These are phyloP conservation scores for Graptemys geographica DNA, from an alignment of 2,797 vertebrate species.

Conservation along the genomic window DNA sequence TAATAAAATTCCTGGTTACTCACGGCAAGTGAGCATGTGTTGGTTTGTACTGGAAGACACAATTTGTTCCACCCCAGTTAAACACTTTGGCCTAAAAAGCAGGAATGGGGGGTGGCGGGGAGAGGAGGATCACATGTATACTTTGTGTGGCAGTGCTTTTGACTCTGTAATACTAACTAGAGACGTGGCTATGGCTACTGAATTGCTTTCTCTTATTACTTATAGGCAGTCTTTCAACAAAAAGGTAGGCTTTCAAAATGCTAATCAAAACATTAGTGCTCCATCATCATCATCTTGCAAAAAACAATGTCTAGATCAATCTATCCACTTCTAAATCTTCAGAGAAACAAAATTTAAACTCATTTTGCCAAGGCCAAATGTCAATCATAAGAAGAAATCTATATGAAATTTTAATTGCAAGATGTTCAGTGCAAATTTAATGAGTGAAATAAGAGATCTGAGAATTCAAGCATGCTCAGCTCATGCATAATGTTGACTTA, in stretches of 20 bases:
- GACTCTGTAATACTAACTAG: not conserved
- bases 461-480: slow-evolving; percentile 81
- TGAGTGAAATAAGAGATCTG: slow-evolving; percentile 86
- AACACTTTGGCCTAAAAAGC: slow-evolving; percentile 37
- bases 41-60: slow-evolving; percentile 56
- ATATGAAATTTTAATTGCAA: slow-evolving; percentile 88
- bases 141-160: not conserved
- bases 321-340: slow-evolving; percentile 70
- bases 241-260: slow-evolving; percentile 66
- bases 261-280: slow-evolving; percentile 72
- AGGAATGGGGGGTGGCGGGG: not conserved
- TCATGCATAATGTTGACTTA: slow-evolving; percentile 88
- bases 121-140: not conserved
- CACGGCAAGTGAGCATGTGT: not conserved
- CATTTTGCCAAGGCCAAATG: slow-evolving; percentile 84
- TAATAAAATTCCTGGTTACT: slow-evolving; percentile 11
- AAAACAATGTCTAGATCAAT: slow-evolving; percentile 76
- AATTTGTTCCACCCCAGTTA: slow-evolving; percentile 69
- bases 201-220: slow-evolving; percentile 32
- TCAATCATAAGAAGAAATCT: slow-evolving; percentile 84
- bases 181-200: slow-evolving; percentile 16
- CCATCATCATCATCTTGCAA: slow-evolving; percentile 65
- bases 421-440: slow-evolving; percentile 85
- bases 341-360: slow-evolving; percentile 81
- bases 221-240: slow-evolving; percentile 28